Conservation (phyloP, 2,888 invertebrate species). For the Metacarcinus magister region DNA sequence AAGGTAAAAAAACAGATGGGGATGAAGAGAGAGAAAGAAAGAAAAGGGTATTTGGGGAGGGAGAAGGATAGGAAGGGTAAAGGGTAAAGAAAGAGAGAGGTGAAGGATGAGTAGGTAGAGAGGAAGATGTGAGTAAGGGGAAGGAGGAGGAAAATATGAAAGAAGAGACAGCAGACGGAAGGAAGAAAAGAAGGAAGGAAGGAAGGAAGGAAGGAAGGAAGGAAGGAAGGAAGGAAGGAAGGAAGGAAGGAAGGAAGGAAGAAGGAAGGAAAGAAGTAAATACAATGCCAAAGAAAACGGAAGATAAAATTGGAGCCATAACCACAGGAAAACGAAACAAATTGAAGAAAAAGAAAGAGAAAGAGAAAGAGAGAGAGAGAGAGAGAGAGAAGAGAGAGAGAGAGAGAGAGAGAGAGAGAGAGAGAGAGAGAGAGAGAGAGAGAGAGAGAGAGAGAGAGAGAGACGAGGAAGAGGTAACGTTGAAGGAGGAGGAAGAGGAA, state of each 20-base stretch:
- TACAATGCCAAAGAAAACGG: neutral
- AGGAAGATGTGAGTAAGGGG: neutral
- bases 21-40: no score
- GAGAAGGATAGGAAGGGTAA: neutral
- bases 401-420: neutral
- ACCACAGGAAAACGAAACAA: neutral
- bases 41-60: neutral
- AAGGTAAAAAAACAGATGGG: no score
- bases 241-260: neutral
- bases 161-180: neutral
- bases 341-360: neutral
- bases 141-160: no score
- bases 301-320: neutral
- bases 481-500: neutral
- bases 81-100: neutral
- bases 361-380: neutral
- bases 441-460: conserved; percentile 50
- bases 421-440: neutral
- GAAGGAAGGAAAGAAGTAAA: neutral
- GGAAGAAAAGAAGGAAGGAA: neutral
- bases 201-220: neutral
- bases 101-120: neutral
- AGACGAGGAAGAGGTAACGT: neutral
- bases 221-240: neutral
- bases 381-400: neutral